Evolutionary conservation across 2,113 vertebrate species (phyloP), one percentile per base, ranked within the genome.

Genomic region (Mus pahari): DNA sequence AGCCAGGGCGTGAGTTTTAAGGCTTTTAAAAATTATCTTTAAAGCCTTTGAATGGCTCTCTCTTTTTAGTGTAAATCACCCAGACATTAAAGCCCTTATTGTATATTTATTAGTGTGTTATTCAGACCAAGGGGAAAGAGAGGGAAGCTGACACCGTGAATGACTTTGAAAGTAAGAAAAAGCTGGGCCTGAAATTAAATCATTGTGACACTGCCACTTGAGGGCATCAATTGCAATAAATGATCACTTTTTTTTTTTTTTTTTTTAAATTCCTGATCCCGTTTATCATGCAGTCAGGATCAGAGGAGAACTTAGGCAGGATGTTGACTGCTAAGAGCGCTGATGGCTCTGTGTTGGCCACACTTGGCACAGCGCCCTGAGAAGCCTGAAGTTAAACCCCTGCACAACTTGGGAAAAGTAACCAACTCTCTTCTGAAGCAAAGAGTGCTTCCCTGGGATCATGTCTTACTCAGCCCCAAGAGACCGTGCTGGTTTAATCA

Each of bases 11-110:
- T 97, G 91, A 89, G 50, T 91, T 90, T 96, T 96, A 94, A 92
- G 89, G 55, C 82, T 96, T 96, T 92, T 19, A 96, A 95, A 97
- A 98, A 96, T 97, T 92, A 96, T 92, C 94, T 87, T 94, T 94
- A 94, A 95, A 96, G 82, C 53, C 82, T 96, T 75, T 97, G 95
- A 97, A 91, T 97, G 96, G 92, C 73, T 90, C 58, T 96, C 93
- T 96, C 97, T 96, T 98, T 97, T 97, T 97, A 97, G 97, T 97
- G 96, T 97, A 97, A 97, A 97, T 97, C 96, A 97, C 79, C 39
- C 60, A 24, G 97, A 97, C 97, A 97, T 91, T 97, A 95, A 98
- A 98, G 96, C 94, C 89, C 87, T 97, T 98, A 92, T 94, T 98
- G 96, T 96, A 94, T 95, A 95, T 96, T 98, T 98, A 98, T 96